phyloP scores from a whole-genome alignment of 2,888 invertebrate species.

The Macrosiphum euphorbiae region DNA sequence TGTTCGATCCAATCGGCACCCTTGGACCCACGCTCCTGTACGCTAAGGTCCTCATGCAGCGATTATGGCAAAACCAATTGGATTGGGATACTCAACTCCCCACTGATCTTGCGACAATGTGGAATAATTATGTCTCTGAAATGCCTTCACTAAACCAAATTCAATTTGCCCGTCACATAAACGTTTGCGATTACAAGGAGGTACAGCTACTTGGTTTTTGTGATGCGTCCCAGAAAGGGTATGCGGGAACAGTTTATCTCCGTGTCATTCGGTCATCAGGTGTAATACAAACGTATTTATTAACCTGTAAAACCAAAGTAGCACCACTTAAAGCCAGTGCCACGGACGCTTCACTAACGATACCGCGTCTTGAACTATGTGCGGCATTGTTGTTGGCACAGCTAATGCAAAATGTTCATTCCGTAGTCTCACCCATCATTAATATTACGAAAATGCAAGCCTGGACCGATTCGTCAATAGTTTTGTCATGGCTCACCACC shows the following conservation, averaged over 20 bases:
- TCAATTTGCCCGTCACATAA: background rate
- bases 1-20: slow-evolving; percentile 66
- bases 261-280: slow-evolving; percentile 55
- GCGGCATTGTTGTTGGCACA: no score
- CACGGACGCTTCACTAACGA: slow-evolving; percentile 57
- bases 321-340: slow-evolving; percentile 66
- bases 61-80: slow-evolving; percentile 65
- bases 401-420: no score
- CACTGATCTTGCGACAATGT: slow-evolving; percentile 57
- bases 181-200: background rate
- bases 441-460: no score
- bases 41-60: slow-evolving; percentile 66
- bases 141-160: background rate
- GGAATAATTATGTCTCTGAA: slow-evolving; percentile 33
- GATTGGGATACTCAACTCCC: slow-evolving; percentile 65
- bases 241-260: slow-evolving; percentile 66
- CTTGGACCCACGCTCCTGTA: slow-evolving; percentile 65
- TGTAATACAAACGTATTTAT: slow-evolving; percentile 65
- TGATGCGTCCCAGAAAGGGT: slow-evolving; percentile 50
- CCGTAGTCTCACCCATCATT: no score
- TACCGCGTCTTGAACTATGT: slow-evolving; percentile 67
- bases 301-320: slow-evolving; percentile 68
- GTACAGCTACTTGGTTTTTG: slow-evolving; percentile 62
- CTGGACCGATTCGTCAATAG: background rate
- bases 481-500: background rate